Evolutionary conservation across 2,888 invertebrate species (phyloP), one percentile per base, ranked within the genome.

Genomic region (Scaptomyza caliginosa): DNA sequence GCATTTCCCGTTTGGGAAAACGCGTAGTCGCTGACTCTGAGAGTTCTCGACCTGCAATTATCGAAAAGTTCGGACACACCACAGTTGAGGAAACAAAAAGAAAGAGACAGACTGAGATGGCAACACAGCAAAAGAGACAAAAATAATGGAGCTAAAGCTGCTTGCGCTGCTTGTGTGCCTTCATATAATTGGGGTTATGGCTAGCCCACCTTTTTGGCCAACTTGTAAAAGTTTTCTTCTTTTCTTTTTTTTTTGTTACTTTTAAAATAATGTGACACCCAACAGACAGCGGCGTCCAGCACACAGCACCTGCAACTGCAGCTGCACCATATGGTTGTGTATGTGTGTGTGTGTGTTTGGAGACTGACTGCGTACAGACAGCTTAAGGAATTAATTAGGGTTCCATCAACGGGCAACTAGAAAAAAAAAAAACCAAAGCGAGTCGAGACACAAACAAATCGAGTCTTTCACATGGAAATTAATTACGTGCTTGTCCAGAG

Each of bases 371-470:
- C 51, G 60, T 51, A 58, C 46, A 69, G 57, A 55, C 51, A 68
- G 67, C 59, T 67, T 62, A 67, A 67, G 75, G 64, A 86, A 80
- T 80, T 86, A 86, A 80, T 86, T 74, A 83, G 81, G 66, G 57
- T 49, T 43, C 32, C 38, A 32, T 60, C 45, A 30, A 30, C 10
- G 30, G 42, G 21, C 42, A 51, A 16, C 60, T 36, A 36, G 48
- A 39, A 23, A 32, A 38, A 17, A 30, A 39, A 36, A 24, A 36
- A 19, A 19, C 1, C 6, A 32, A 28, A 32, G 17, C 8, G 30
- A 17, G 26, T 32, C 42, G 60, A n/a, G n/a, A 55, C 57, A 36
- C 39, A 59, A 77, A 78, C 63, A 74, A 77, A 77, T 77, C 65
- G 74, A 81, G 55, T 64, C 66, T 67, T 81, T 81, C 65, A 50